Evolutionary conservation across 2,888 invertebrate species (phyloP), one percentile per base, ranked within the genome.

Genomic region (Drosophila subquinaria): DNA sequence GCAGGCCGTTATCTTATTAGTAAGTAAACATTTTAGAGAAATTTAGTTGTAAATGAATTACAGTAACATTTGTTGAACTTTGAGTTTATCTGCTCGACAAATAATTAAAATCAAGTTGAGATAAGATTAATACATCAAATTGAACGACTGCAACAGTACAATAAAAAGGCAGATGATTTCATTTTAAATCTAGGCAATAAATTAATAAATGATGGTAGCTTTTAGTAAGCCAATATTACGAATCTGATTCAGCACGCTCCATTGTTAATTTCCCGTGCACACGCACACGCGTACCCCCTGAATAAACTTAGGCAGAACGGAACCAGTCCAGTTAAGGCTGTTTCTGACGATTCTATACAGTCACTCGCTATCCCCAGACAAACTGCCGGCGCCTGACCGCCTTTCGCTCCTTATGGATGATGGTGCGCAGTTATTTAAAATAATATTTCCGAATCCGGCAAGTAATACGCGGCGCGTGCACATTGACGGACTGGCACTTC

Each of bases 381-480:
- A 65, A 56, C 33, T 23, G 52, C 9, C 40, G 15, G 40, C 56
- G 33, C 27, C 42, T 55, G 59, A 57, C 59, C 67, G 57, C 61
- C 60, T 69, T 67, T 36, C 23, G 36, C 57, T 52, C 64, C 52
- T 72, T 67, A 17, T 43, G 45, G 68, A 70, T 72, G 72, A 62
- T 72, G 72, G 62, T 78, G 64, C 78, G 66, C 67, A 79, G 74
- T 82, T 88, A 79, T 88, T 87, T 89, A 79, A 88, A 88, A 78
- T 88, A 88, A 88, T 88, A 88, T 88, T 89, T 88, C 88, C 88
- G 83, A 65, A 79, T 88, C 88, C 88, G 90, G 90, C 47, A 73
- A 76, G 73, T 77, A 88, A 88, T 83, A 88, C 82, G 79, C 66
- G 63, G 63, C 83, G 82, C 88, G 86, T 89, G 90, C 69, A 51